phyloP scores from a whole-genome alignment of 23 tunicate species.

The Diplosoma virens region DNA sequence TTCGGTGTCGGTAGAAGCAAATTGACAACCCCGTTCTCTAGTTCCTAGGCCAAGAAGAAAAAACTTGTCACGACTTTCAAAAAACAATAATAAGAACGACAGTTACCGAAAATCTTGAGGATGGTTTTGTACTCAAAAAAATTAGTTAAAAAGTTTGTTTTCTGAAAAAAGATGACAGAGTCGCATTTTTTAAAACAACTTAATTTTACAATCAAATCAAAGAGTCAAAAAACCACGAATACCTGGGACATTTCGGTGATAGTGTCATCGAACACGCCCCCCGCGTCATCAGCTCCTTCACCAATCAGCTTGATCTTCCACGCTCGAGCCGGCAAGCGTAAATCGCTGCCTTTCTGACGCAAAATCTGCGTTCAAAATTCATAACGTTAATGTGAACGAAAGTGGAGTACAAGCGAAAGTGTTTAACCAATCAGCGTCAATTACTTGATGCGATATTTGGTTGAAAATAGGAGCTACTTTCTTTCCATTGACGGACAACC shows the following conservation, averaged over 20 bases:
- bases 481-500: constrained; percentile 74
- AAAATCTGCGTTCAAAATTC: too few relatives aligned
- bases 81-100: too few relatives aligned
- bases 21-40: constrained; percentile 68
- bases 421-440: background rate
- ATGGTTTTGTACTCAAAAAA: too few relatives aligned
- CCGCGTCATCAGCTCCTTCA: constrained; percentile 99
- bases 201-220: background rate
- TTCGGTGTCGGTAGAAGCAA: constrained; percentile 90
- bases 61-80: too few relatives aligned
- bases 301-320: constrained; percentile 97
- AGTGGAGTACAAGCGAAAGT: too few relatives aligned
- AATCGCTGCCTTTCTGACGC: constrained; percentile 64
- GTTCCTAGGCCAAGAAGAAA: constrained; percentile 40
- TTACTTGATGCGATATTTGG: constrained; percentile 82
- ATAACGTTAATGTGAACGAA: too few relatives aligned
- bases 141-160: too few relatives aligned
- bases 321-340: constrained; percentile 93
- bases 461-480: constrained; percentile 69
- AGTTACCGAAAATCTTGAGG: too few relatives aligned
- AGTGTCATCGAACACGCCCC: constrained; percentile 99
- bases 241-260: constrained; percentile 97
- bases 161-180: too few relatives aligned
- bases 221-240: background rate
- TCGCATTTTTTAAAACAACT: too few relatives aligned